Evolutionary conservation across 1,140 invertebrate species (phyloP).

Genomic region (Anthonomus grandis): DNA sequence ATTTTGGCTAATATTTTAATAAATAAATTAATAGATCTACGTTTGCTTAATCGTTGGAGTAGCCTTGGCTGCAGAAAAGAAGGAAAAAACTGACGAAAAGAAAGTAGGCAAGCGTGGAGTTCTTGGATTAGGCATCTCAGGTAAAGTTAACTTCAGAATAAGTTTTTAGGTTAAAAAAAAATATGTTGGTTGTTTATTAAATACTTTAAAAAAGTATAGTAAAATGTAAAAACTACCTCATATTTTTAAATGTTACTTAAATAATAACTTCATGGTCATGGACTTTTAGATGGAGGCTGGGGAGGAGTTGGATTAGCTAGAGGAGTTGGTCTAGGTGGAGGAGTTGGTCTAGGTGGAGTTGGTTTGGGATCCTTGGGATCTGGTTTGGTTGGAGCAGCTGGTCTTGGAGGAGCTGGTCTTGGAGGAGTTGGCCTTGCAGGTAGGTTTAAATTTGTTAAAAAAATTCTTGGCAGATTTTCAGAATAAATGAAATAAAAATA

Average conservation of each 20-base stretch:
- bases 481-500: too few species aligned
- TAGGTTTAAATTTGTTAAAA: too few species aligned
- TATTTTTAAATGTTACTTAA: too few species aligned
- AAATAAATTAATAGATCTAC: slow-evolving; percentile 36
- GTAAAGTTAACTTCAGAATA: too few species aligned
- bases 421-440: slow-evolving; percentile 26
- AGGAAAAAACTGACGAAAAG: slow-evolving; percentile 23
- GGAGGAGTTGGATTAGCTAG: too few species aligned
- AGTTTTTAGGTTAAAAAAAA: too few species aligned
- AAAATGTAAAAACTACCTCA: too few species aligned
- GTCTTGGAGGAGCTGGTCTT: slow-evolving; percentile 1
- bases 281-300: slow-evolving; percentile 18
- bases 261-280: slow-evolving; percentile 19
- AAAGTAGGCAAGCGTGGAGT: slow-evolving; percentile 41
- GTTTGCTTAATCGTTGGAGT: slow-evolving; percentile 31
- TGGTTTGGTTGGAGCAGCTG: slow-evolving; percentile 1
- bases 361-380: slow-evolving; percentile 11
- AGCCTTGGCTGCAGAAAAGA: slow-evolving; percentile 27
- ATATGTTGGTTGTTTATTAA: too few species aligned
- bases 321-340: slow-evolving; percentile 15
- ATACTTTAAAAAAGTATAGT: too few species aligned
- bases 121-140: slow-evolving; percentile 37
- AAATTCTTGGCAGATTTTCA: too few species aligned
- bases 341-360: slow-evolving; percentile 11
- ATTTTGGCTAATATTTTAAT: slow-evolving; percentile 1